Evolutionary conservation across 2,113 vertebrate species (phyloP).

Genomic region (Megaptera novaeangliae): DNA sequence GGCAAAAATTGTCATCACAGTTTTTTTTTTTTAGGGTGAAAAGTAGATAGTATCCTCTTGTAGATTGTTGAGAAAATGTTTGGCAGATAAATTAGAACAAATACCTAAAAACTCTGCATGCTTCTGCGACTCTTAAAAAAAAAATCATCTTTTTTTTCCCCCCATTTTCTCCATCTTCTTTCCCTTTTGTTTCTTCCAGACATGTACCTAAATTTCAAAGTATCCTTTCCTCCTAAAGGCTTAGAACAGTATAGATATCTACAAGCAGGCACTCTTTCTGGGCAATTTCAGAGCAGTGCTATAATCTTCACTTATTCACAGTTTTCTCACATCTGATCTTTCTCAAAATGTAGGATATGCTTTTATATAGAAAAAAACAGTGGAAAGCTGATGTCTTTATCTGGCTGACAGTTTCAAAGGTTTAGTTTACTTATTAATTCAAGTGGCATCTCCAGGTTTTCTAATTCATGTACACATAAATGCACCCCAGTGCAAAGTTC

Average conservation of each 20-base stretch:
- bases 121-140: not conserved
- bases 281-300: not conserved
- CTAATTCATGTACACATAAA: rapidly evolving
- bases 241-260: not conserved
- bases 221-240: not conserved
- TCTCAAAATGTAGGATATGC: not conserved
- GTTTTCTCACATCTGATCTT: not conserved
- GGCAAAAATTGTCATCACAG: not conserved
- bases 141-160: not conserved
- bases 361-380: not conserved
- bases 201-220: not conserved
- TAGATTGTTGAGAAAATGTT: not conserved
- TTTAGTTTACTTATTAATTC: not conserved
- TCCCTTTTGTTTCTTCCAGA: not conserved
- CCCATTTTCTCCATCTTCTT: not conserved
- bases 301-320: not conserved
- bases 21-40: not conserved
- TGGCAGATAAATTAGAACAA: not conserved
- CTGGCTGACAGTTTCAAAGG: not conserved
- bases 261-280: not conserved
- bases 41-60: not conserved
- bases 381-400: not conserved
- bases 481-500: not conserved
- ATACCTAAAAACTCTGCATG: not conserved
- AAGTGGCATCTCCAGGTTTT: not conserved